Evolutionary conservation across 1,140 invertebrate genomes (phyloP).

Genomic region (Cecropterus lyciades): DNA sequence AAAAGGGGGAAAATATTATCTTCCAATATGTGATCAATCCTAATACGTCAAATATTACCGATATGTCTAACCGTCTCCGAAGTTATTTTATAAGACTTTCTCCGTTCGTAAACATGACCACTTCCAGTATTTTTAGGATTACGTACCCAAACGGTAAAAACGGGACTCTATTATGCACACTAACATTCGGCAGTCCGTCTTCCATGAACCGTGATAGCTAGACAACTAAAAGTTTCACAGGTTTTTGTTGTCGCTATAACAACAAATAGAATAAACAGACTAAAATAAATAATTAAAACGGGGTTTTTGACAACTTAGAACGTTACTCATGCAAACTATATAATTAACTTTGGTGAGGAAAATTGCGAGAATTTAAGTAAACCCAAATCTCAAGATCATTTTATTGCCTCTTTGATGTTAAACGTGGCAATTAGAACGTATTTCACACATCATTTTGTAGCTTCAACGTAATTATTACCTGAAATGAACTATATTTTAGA

Average conservation of each 20-base stretch:
- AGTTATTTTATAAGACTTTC: constrained; percentile 27
- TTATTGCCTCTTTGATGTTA: constrained; percentile 24
- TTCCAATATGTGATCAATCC: constrained; percentile 47
- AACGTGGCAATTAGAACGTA: constrained; percentile 15
- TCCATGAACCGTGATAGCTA: too few relatives aligned
- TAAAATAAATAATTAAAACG: too few relatives aligned
- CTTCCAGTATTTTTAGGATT: constrained; percentile 4
- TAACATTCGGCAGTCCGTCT: too few relatives aligned
- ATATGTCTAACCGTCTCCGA: constrained; percentile 10
- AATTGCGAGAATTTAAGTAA: constrained; percentile 13
- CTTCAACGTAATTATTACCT: constrained; percentile 16
- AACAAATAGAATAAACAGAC: too few relatives aligned
- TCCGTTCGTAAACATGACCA: neutral
- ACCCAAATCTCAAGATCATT: constrained; percentile 1
- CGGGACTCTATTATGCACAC: too few relatives aligned
- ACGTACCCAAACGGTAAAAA: too few relatives aligned
- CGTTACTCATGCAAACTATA: neutral
- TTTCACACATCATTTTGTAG: constrained; percentile 27
- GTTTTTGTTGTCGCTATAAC: too few relatives aligned
- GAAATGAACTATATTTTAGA: constrained; percentile 1
- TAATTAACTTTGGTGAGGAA: constrained; percentile 8
- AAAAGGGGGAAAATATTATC: constrained; percentile 46
- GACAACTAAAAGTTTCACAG: too few relatives aligned
- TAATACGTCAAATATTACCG: constrained; percentile 45
- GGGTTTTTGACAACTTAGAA: too few relatives aligned